Conservation (phyloP, 2,113 vertebrate species). For the Gasterosteus aculeatus region DNA sequence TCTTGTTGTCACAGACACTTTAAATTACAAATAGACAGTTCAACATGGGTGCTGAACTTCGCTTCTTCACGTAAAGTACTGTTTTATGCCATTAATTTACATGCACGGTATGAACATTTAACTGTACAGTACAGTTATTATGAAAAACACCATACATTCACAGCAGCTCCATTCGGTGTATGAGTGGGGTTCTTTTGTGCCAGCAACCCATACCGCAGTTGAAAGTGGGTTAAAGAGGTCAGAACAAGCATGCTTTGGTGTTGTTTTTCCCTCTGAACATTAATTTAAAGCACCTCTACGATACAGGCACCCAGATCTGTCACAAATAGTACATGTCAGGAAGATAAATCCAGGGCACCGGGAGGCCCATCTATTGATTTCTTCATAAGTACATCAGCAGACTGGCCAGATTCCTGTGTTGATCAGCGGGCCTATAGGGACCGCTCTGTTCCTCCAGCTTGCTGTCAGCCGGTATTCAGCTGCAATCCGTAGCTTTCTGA, state of each 20-base stretch:
- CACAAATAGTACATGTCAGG: constrained; percentile 57
- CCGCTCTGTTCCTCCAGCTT: constrained; percentile 44
- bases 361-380: constrained; percentile 69
- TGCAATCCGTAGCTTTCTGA: constrained; percentile 12
- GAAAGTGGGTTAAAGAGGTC: neutral
- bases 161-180: neutral
- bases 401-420: constrained; percentile 38
- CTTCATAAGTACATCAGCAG: constrained; percentile 61
- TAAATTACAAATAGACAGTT: too few relatives aligned
- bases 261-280: constrained; percentile 22
- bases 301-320: constrained; percentile 40
- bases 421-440: constrained; percentile 46
- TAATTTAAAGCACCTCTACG: constrained; percentile 27
- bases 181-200: neutral
- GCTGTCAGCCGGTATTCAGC: constrained; percentile 35
- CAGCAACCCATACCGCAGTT: neutral
- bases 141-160: too few relatives aligned
- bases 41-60: too few relatives aligned
- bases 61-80: too few relatives aligned
- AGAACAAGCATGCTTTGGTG: neutral
- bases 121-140: too few relatives aligned
- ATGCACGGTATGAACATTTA: too few relatives aligned
- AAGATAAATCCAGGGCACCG: constrained; percentile 62
- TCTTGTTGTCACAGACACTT: too few relatives aligned
- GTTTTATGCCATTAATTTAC: too few relatives aligned